Evolutionary conservation across 2,797 vertebrate species (phyloP), one percentile per base, ranked within the genome.

Genomic region (Tolypeutes matacus): DNA sequence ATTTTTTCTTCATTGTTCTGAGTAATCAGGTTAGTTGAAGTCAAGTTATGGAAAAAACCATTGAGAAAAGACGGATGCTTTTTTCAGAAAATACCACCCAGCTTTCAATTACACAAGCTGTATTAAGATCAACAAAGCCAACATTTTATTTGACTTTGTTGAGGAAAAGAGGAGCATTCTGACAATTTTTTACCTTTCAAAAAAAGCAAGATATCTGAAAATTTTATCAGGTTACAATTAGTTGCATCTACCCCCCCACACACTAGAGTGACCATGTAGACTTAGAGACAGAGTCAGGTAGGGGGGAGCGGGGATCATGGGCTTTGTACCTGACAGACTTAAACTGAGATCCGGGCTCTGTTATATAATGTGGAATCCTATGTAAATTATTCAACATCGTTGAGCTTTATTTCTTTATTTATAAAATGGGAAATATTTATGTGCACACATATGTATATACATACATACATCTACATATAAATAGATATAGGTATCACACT

Each of bases 1-100:
- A 96, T 76, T 90, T 78, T 90, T 83, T 58, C 34, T 72, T 90
- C 81, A 84, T 96, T 73, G 93, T 89, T 62, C 82, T 94, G 91
- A 82, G 96, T 97, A 97, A 95, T 73, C 95, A 95, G 89, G 46
- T 95, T 88, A 86, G 91, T 46, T 76, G 95, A 97, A 97, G 72
- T 93, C 25, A 70, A 12, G 65, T 96, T 95, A 96, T 95, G 96
- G 94, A 94, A 97, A 65, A 82, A 78, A 88, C 84, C 51, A 81
- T 96, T 96, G 76, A 93, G 86, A 94, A 86, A 93, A 95, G 86
- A 69, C 0, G 7, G 17, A 85, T 82, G 73, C 36, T 51, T 94
- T 86, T 96, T 96, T 92, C 77, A 91, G 91, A 95, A 95, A 94
- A 96, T 92, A 73, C 85, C 96, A 95, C 96, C 95, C 94, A 93